Base-by-base conservation (phyloP, 2,113 vertebrate genomes). In the Leptosomus discolor region DNA sequence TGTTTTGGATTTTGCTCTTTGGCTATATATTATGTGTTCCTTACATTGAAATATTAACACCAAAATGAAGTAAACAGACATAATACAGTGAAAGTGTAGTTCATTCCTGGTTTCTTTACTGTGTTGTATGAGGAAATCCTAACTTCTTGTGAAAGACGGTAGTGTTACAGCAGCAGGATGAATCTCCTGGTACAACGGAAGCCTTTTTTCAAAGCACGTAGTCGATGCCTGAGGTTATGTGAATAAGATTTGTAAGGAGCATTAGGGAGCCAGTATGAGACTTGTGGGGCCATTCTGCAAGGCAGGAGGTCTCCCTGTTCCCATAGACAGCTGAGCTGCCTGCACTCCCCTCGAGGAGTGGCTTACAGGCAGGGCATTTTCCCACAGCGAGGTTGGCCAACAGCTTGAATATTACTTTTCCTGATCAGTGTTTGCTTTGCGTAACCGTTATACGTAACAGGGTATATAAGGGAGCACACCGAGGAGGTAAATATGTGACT, bases 91-190 rank as follows among this genome's bases (percentile, higher is more conserved):
- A 11, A 57, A 45, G 19, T 2, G 17, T 26, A 58, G 23, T 24
- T 73, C 43, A 15, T 27, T 74, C 37, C 32, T 6, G 20, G 15
- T n/a, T 6, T 56, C 20, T 60, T 39, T 15, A 15, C 51, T 11
- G 34, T 0, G 16, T 16, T 19, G 46, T 2, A 2, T 6, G 48
- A n/a, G 41, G 43, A 57, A 80, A 48, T 14, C 9, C 27, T 8
- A 9, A 24, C 21, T 11, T 5, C 1, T 0, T 19, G 67, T 22
- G 26, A 14, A 65, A 46, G n/a, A 3, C 14, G 11, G 22, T 1
- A 24, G 15, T 8, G 75, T 50, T 58, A 48, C 13, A 22, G 84
- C 63, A 61, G 81, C 63, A 39, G 57, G 41, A 34, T 3, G 0
- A 10, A 30, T 23, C 65, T 82, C 21, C 43, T 27, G 29, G 8